Base-by-base conservation (phyloP, 2,113 vertebrate genomes). In the Odocoileus virginianus region DNA sequence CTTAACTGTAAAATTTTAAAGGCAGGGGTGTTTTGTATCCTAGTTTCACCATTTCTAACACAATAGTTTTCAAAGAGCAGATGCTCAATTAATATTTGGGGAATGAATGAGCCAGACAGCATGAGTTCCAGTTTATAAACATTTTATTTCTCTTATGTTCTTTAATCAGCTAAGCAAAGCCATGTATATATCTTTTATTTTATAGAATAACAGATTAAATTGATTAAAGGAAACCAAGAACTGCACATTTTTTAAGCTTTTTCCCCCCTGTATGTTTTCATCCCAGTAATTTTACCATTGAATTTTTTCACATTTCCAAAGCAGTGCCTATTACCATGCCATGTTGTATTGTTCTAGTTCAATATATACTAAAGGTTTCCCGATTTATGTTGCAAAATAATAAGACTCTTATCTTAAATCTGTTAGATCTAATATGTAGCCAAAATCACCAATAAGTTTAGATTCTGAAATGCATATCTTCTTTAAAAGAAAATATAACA, bases 111-210 rank as follows among this genome's bases (percentile, higher is more conserved):
- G 61, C 17, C 60, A 67, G 30, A 78, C 45, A 91, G 4, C 87
- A 89, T 45, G n/a, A 94, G n/a, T 87, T 95, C 6, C 47, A 58
- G n/a, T 89, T 93, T 71, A 76, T 67, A 86, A 92, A 71, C n/a
- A 45, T 67, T 98, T 97, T 97, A 97, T 97, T 97, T 89, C 25
- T 71, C n/a, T 14, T 86, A 55, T 13, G 87, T 92, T 95, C 28
- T 25, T 95, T 33, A 97, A 25, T 40, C 91, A 95, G 15, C 3
- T 60, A 96, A 96, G 45, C 16, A 89, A 90, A 57, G 71, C 33
- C 55, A 91, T 17, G n/a, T 86, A 79, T 36, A 43, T 17, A 84
- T 64, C 19, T 87, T 96, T 94, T 96, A 88, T 76, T 91, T 88
- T 92, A 61, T 33, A 87, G 12, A 92, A 57, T 25, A 87, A 55